These are phyloP conservation scores for Netelia virgata DNA, from an alignment of 2,888 invertebrate genomes.

Conservation along the genomic window DNA sequence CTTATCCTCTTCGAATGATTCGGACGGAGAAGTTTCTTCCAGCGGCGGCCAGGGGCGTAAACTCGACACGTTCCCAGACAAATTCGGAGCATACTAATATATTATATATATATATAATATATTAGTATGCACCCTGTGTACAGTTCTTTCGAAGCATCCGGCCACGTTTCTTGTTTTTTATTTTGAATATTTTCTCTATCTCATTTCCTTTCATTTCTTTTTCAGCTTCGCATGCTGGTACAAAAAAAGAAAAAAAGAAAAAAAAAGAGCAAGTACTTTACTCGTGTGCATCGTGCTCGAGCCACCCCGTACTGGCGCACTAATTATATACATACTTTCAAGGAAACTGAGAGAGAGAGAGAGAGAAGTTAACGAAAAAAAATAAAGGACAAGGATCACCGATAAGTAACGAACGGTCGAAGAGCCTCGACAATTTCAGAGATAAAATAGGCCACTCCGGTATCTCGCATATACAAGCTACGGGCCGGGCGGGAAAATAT, in stretches of 20 bases:
- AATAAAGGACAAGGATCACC: background rate
- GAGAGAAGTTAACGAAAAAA: slow-evolving; percentile 1
- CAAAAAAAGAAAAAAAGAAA: slow-evolving; percentile 23
- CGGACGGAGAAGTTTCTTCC: no score
- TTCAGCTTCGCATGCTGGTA: slow-evolving; percentile 18
- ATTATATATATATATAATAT: background rate
- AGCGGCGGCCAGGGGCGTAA: no score
- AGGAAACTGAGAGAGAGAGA: background rate
- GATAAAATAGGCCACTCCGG: slow-evolving; percentile 29
- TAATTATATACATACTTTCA: slow-evolving; percentile 44
- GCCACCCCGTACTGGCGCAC: background rate
- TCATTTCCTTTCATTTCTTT: slow-evolving; percentile 47
- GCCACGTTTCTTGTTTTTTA: slow-evolving; percentile 31
- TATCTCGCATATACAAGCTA: no score
- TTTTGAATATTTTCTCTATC: slow-evolving; percentile 1
- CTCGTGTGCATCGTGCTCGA: slow-evolving; percentile 1
- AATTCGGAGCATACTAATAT: no score
- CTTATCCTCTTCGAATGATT: no score
- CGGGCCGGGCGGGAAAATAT: background rate
- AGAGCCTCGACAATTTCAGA: slow-evolving; percentile 14
- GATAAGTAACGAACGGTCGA: slow-evolving; percentile 18
- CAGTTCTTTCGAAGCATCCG: slow-evolving; percentile 39
- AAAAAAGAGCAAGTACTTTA: background rate
- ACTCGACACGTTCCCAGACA: no score
- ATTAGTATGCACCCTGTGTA: no score